Conservation (phyloP, 2,797 vertebrate species). For the Chromobotia macracanthus region DNA sequence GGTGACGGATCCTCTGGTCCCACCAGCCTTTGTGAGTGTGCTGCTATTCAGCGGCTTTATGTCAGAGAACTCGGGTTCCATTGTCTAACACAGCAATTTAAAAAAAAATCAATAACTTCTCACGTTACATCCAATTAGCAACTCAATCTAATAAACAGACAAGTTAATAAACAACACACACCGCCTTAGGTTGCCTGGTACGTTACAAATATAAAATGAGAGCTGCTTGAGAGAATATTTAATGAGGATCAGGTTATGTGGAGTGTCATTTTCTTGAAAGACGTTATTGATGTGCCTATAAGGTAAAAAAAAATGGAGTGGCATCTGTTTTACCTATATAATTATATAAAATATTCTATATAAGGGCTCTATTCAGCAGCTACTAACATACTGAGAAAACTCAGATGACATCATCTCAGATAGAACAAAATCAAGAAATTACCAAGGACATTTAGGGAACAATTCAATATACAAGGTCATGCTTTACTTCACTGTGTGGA, state of each 20-base stretch:
- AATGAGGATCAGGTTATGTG: background rate
- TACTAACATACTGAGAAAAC: background rate
- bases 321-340: background rate
- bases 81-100: conserved; percentile 48
- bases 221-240: conserved; percentile 1
- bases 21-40: conserved; percentile 21
- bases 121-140: background rate
- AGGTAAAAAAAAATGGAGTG: background rate
- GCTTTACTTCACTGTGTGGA: background rate
- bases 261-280: background rate
- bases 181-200: background rate
- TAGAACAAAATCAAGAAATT: background rate
- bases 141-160: conserved; percentile 3
- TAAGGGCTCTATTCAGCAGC: background rate
- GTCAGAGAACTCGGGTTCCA: conserved; percentile 25
- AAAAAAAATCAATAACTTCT: background rate
- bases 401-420: background rate
- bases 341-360: background rate
- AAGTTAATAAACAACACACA: conserved; percentile 1
- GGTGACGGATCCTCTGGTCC: conserved; percentile 52
- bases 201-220: background rate
- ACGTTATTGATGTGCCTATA: background rate
- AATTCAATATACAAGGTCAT: background rate
- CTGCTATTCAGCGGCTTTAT: conserved; percentile 31
- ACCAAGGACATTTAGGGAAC: background rate